These are phyloP conservation scores for Leptosomus discolor DNA, from an alignment of 2,113 vertebrate species.

Conservation along the genomic window DNA sequence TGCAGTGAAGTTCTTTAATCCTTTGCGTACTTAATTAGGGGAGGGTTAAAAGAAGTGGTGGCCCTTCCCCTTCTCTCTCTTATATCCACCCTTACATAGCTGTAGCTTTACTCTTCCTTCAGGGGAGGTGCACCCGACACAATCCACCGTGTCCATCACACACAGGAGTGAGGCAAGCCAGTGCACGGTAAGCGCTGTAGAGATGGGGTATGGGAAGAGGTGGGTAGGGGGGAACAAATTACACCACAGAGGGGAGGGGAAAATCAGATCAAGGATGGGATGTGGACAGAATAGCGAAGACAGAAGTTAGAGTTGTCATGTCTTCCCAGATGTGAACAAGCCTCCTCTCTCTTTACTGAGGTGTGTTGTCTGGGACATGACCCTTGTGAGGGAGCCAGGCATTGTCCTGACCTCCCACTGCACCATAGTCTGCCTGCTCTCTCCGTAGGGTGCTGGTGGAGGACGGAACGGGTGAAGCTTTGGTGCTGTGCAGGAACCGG, in stretches of 20 bases:
- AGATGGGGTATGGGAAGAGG: neutral
- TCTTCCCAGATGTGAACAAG: neutral
- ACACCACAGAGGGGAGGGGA: neutral
- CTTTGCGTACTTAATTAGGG: neutral
- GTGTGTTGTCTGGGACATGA: neutral
- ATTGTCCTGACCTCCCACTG: neutral
- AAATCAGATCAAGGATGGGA: neutral
- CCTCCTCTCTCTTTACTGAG: neutral
- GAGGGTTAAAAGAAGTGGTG: neutral
- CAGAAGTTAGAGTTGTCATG: neutral
- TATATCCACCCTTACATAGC: neutral
- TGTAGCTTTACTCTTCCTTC: constrained; percentile 16
- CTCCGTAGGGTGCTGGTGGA: constrained; percentile 77
- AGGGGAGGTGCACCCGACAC: constrained; percentile 58
- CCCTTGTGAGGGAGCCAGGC: neutral
- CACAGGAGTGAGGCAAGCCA: constrained; percentile 70
- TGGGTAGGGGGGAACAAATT: neutral
- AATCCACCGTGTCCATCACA: constrained; percentile 63
- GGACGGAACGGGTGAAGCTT: constrained; percentile 82
- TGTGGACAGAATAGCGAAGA: neutral
- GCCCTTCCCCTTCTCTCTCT: neutral
- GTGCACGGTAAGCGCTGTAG: constrained; percentile 66
- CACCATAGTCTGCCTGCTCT: constrained; percentile 36
- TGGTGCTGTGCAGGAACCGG: constrained; percentile 73
- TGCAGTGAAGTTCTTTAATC: neutral